Conservation (phyloP, 2,797 vertebrate genomes). For the Lerista edwardsae region DNA sequence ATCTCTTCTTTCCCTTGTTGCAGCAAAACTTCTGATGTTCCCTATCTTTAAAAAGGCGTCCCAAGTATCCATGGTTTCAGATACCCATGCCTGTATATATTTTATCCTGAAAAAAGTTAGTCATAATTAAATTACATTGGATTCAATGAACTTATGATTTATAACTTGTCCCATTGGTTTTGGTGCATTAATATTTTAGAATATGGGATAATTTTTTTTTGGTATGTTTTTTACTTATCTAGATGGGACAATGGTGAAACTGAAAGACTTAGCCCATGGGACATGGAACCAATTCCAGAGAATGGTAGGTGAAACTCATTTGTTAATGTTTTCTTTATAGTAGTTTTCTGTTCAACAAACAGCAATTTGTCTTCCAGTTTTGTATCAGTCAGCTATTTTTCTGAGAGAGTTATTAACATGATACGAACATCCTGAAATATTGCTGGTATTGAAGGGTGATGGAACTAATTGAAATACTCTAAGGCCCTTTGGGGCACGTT, state of each 20-base stretch:
- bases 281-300: constrained; percentile 94
- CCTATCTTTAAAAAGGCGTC: too few relatives aligned
- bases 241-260: constrained; percentile 98
- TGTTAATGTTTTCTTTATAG: not conserved
- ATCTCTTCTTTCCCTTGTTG: too few relatives aligned
- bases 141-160: too few relatives aligned
- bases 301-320: constrained; percentile 80
- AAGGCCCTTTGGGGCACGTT: too few relatives aligned
- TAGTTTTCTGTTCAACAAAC: not conserved
- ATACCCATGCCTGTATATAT: too few relatives aligned
- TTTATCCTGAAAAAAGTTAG: not conserved
- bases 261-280: constrained; percentile 97
- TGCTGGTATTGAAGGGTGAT: too few relatives aligned
- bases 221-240: constrained; percentile 40
- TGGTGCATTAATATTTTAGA: too few relatives aligned
- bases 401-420: not conserved
- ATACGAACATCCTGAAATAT: not conserved
- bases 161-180: too few relatives aligned
- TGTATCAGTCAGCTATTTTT: not conserved
- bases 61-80: too few relatives aligned
- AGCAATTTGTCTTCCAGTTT: not conserved
- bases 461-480: too few relatives aligned
- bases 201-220: not conserved
- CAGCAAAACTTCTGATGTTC: too few relatives aligned
- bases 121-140: too few relatives aligned